Conservation (phyloP, 2,888 invertebrate species). For the Acholoe squamosa region DNA sequence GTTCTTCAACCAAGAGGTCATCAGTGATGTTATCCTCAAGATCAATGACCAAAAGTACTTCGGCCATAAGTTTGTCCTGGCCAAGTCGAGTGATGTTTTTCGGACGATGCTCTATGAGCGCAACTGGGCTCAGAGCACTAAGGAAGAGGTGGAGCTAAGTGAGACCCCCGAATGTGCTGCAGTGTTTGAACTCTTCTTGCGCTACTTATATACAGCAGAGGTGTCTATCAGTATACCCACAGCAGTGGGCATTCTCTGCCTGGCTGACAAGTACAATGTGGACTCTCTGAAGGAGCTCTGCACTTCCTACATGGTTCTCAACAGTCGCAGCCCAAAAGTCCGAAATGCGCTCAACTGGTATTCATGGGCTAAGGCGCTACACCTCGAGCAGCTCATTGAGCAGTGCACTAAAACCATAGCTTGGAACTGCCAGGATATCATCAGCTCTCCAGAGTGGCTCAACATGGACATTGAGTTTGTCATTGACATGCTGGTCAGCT, state of each 20-base stretch:
- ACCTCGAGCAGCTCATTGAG: conserved; percentile 77
- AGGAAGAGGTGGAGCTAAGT: conserved; percentile 78
- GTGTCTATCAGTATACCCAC: conserved; percentile 78
- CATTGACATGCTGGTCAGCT: conserved; percentile 79
- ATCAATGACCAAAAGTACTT: conserved; percentile 76
- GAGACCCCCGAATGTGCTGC: conserved; percentile 81
- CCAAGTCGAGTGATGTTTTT: conserved; percentile 83
- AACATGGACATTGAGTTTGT: conserved; percentile 82
- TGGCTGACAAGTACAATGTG: conserved; percentile 83
- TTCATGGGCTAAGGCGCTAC: conserved; percentile 82
- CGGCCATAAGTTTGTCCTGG: conserved; percentile 82
- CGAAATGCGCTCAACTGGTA: conserved; percentile 82
- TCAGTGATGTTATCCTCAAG: conserved; percentile 80
- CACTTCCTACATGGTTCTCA: conserved; percentile 81
- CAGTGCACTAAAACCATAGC: conserved; percentile 82
- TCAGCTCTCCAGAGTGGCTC: conserved; percentile 80
- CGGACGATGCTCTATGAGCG: conserved; percentile 82
- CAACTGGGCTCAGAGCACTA: conserved; percentile 77
- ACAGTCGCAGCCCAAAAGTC: conserved; percentile 80
- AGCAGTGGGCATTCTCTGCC: conserved; percentile 82
- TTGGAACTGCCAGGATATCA: conserved; percentile 81
- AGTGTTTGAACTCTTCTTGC: conserved; percentile 81
- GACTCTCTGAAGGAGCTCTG: conserved; percentile 80
- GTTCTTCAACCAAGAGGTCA: conserved; percentile 80
- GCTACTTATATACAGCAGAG: conserved; percentile 82